Evolutionary conservation across 1,140 invertebrate species (phyloP).

Genomic region (Campoletis sonorensis): DNA sequence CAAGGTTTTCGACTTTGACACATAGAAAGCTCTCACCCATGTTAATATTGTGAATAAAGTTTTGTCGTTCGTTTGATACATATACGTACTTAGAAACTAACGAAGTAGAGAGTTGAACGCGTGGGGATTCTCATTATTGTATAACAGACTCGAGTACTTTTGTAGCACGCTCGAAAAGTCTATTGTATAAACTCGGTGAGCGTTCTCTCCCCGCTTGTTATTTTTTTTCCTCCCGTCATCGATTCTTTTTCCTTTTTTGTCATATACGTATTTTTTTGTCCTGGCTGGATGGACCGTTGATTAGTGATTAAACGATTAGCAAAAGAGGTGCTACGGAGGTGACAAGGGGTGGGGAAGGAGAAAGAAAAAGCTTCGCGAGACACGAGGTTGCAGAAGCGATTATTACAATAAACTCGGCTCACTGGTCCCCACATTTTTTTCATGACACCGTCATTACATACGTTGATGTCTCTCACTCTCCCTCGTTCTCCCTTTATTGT

Average conservation of each 20-base stretch:
- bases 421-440: conserved; percentile 28
- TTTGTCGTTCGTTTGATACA: too few species aligned
- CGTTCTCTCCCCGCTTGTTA: background rate
- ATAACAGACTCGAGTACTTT: too few species aligned
- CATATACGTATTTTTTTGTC: conserved; percentile 8
- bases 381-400: conserved; percentile 1
- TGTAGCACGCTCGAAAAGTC: conserved; percentile 5
- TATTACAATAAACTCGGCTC: conserved; percentile 15
- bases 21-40: too few species aligned
- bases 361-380: background rate
- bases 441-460: background rate
- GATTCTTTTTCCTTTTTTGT: background rate
- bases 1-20: too few species aligned
- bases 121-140: conserved; percentile 11
- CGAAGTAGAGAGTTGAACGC: background rate
- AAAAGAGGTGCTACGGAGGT: background rate
- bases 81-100: background rate
- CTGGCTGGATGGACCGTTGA: conserved; percentile 30
- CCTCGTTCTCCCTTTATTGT: background rate
- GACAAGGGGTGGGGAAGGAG: too few species aligned
- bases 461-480: background rate
- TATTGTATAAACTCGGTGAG: background rate
- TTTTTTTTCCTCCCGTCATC: background rate
- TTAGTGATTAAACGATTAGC: conserved; percentile 33
- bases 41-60: background rate